Base-by-base conservation (phyloP, 1,140 invertebrate species). In the Ceratina japonica region DNA sequence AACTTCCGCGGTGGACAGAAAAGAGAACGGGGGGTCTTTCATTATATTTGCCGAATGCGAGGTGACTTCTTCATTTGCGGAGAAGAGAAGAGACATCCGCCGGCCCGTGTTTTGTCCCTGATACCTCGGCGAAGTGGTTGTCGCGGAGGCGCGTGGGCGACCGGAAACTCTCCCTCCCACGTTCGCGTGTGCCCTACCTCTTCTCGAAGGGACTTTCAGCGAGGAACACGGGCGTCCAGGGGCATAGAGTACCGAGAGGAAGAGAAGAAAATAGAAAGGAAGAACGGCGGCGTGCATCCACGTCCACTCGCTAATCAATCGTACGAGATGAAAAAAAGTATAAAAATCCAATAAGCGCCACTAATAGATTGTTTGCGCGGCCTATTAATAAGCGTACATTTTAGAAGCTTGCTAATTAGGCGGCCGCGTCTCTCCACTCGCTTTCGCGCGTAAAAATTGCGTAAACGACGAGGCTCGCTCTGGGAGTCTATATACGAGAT, bases 81-180 rank as follows among this genome's bases (percentile, higher is more conserved):
- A 75, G 77, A 75, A 65, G 62, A 84, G 75, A 85, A 70, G 71
- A 84, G 75, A 85, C 80, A 86, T 85, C 80, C 79, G 80, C 80
- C 52, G 73, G 79, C 73, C 51, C 71, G 69, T 78, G 74, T 85
- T 79, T 89, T 84, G 87, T 89, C 84, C 88, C 84, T 81, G 86
- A 84, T 83, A 82, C 85, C 84, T 87, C 86, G 75, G 86, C 84
- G 72, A 87, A 89, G 86, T 90, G 88, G 78, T 82, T 77, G 75
- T 87, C 82, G 85, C 82, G 83, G 74, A 84, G 79, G 75, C 82
- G 88, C 86, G 90, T 91, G 89, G 90, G 90, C 88, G 90, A 91
- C 89, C 89, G 89, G 89, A 91, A 91, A 91, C 89, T 87, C 88
- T 90, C 89, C 90, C 87, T 90, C 89, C 88, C 86, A 90, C 89